Evolutionary conservation across 2,113 vertebrate genomes (phyloP), one percentile per base, ranked within the genome.

Genomic region (Crotophaga sulcirostris): DNA sequence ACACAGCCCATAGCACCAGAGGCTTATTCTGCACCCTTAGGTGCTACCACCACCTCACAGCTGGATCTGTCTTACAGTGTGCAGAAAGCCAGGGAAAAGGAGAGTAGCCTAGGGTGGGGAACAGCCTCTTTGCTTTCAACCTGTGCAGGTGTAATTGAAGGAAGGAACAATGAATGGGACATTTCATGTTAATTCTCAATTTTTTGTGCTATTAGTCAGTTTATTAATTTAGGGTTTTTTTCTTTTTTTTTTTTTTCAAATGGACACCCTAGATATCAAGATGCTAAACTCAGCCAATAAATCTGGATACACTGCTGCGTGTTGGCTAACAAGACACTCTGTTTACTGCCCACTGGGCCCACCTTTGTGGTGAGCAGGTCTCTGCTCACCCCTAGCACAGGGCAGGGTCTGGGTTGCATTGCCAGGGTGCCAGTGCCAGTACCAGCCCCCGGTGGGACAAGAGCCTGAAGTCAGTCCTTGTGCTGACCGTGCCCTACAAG

Each of bases 261-360:
- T 10, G 16, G 25, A 3, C 7, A 89, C 45, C 5, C 38, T 29
- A 16, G 19, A 80, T 79, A 70, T 84, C 58, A 87, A 72, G 36
- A 15, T 2, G 5, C 33, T 52, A 34, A 5, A 2, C 20, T 76
- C 26, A 33, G 14, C 18, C 72, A 68, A 63, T 21, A 78, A 78
- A 73, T 33, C 28, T 2, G 1, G 26, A 31, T 66, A 47, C 9
- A 47, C n/a, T 36, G 29, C 33, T 0, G 0, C 19, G 12, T 3
- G 1, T 18, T 63, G 58, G 36, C 34, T 31, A 84, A 87, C 25
- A 25, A 58, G 7, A 6, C 16, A 11, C 34, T 25, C 25, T 29
- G 10, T 60, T 83, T 59, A 51, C 9, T 7, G 40, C 28, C 56
- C 18, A 23, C 16, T 15, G 51, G 11, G 16, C 25, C 19, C 33